Percentiles rank a stretch among this genome's conserved stretches.
These are phyloP conservation scores for Blastobasis adustella DNA, from an alignment of 2,888 invertebrate species.

Conservation along the genomic window DNA sequence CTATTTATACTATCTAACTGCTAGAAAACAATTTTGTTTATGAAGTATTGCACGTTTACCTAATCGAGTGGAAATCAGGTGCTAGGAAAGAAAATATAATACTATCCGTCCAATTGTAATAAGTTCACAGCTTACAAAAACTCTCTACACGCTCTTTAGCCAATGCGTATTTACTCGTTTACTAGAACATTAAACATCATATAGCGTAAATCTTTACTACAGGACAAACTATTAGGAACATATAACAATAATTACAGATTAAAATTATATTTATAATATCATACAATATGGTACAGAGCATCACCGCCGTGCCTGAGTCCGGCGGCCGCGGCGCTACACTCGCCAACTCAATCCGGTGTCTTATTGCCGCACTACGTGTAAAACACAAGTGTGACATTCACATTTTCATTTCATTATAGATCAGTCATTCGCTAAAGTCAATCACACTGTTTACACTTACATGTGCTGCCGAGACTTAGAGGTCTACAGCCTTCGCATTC, in stretches of 20 bases:
- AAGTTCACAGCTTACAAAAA: too few species aligned
- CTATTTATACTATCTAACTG: constrained; percentile 30
- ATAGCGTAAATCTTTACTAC: constrained; percentile 50
- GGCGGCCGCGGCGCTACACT: neutral
- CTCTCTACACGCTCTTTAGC: constrained; percentile 14
- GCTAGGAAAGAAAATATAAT: constrained; percentile 14
- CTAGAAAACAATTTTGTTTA: constrained; percentile 46
- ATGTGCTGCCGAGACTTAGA: too few species aligned
- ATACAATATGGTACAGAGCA: constrained; percentile 12
- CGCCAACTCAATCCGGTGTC: neutral
- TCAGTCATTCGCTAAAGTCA: constrained; percentile 25
- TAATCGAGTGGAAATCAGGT: constrained; percentile 22
- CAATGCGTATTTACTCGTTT: constrained; percentile 29
- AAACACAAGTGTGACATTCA: constrained; percentile 1
- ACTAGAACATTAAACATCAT: constrained; percentile 38
- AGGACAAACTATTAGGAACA: constrained; percentile 68
- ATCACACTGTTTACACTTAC: constrained; percentile 4
- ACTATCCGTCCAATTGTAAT: too few species aligned
- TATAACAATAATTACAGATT: constrained; percentile 61
- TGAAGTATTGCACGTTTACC: constrained; percentile 64
- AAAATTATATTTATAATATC: constrained; percentile 31
- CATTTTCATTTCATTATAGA: constrained; percentile 28
- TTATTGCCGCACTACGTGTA: neutral
- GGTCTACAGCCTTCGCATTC: too few species aligned
- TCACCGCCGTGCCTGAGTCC: neutral